These are phyloP conservation scores for Bradynema listronoti DNA, from an alignment of 1,140 invertebrate species.

Conservation along the genomic window DNA sequence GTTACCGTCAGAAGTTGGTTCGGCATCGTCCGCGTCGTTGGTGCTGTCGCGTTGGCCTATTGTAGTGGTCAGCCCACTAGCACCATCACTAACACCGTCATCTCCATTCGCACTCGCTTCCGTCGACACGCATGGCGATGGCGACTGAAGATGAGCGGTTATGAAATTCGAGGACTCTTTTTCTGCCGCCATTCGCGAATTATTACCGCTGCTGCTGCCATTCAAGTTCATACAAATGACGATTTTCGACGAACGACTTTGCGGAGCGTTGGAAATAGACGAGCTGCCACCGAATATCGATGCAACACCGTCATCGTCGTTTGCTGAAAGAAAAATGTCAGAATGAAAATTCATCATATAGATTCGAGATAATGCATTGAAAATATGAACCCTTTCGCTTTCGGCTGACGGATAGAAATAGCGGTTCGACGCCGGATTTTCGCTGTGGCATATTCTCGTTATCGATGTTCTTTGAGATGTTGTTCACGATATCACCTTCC, in stretches of 20 bases:
- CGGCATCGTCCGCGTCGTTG: too few species aligned
- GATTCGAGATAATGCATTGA: neutral
- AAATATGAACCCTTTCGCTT: slow-evolving; percentile 33
- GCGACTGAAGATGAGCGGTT: too few species aligned
- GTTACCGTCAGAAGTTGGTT: too few species aligned
- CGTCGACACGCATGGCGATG: too few species aligned
- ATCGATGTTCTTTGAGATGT: neutral
- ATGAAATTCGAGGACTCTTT: too few species aligned
- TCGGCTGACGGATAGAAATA: slow-evolving; percentile 43
- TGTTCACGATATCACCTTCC: too few species aligned
- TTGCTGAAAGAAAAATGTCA: slow-evolving; percentile 27
- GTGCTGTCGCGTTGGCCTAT: too few species aligned
- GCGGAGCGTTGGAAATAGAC: slow-evolving; percentile 17
- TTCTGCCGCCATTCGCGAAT: too few species aligned
- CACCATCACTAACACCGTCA: too few species aligned
- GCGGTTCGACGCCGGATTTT: slow-evolving; percentile 45
- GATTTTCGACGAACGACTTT: slow-evolving; percentile 33
- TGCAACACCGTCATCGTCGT: slow-evolving; percentile 42
- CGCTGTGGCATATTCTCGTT: slow-evolving; percentile 25
- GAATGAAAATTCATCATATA: neutral
- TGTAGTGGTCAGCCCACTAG: too few species aligned
- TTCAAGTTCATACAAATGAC: slow-evolving; percentile 42
- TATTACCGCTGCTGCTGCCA: neutral
- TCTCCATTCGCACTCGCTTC: too few species aligned
- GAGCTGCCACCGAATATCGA: slow-evolving; percentile 45